These are phyloP conservation scores for Aricia artaxerxes DNA, from an alignment of 2,888 invertebrate genomes.

Conservation along the genomic window DNA sequence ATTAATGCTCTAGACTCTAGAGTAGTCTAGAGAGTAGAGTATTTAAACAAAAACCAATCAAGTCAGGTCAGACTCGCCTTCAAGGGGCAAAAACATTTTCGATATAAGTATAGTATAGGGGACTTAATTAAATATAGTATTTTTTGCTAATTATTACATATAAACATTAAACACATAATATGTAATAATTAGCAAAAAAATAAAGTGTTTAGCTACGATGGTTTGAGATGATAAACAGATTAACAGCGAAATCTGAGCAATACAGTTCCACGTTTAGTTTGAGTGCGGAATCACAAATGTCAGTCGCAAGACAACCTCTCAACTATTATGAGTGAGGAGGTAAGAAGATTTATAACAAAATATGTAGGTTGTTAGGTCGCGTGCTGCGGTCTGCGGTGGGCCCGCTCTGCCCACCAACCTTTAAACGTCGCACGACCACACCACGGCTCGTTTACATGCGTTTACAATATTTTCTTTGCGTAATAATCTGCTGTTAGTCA, in stretches of 20 bases:
- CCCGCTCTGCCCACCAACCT: slow-evolving; percentile 41
- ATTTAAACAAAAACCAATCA: too few species aligned
- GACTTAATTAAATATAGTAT: too few species aligned
- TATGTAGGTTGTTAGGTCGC: slow-evolving; percentile 44
- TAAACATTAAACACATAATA: too few species aligned
- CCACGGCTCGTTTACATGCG: slow-evolving; percentile 33
- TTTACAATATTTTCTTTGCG: background rate
- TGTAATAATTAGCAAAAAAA: background rate
- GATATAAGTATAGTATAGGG: too few species aligned
- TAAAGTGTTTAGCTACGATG: background rate
- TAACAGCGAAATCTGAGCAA: background rate
- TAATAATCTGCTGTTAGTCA: background rate
- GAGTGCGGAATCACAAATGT: background rate
- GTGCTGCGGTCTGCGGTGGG: slow-evolving; percentile 67
- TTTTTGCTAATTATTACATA: too few species aligned
- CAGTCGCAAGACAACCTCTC: background rate
- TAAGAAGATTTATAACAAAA: slow-evolving; percentile 25
- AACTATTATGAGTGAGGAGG: background rate
- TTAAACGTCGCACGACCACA: slow-evolving; percentile 38
- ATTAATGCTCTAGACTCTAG: too few species aligned
- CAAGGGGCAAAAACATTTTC: too few species aligned
- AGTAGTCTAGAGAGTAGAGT: too few species aligned
- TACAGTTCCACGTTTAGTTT: background rate
- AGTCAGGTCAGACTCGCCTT: too few species aligned
- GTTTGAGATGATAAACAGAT: background rate